Conservation (phyloP, 2,888 invertebrate genomes). For the Caenorhabditis sp. region DNA sequence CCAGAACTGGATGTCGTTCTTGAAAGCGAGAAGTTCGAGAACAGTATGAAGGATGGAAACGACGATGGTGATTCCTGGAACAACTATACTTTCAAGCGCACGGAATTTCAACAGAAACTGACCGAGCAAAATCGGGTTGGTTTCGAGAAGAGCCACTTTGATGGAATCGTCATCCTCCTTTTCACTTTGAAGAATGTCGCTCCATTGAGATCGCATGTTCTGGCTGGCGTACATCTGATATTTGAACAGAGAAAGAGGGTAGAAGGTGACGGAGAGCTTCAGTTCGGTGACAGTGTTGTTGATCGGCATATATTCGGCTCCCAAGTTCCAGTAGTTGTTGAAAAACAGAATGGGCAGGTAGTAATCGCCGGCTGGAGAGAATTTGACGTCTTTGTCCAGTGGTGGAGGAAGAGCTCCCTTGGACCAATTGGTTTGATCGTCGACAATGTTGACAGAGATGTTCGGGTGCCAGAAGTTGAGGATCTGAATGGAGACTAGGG, state of each 20-base stretch:
- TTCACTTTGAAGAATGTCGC: conserved; percentile 80
- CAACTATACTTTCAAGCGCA: too few relatives aligned
- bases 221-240: conserved; percentile 99
- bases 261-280: conserved; percentile 81
- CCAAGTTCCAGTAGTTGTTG: conserved; percentile 99
- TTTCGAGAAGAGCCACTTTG: conserved; percentile 92
- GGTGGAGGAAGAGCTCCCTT: conserved; percentile 83
- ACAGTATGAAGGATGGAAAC: conserved; percentile 96
- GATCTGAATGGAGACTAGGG: conserved; percentile 82
- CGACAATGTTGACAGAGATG: conserved; percentile 93
- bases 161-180: conserved; percentile 82
- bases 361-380: conserved; percentile 86
- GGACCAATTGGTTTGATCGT: conserved; percentile 95
- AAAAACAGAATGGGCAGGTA: conserved; percentile 95
- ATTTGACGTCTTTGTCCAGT: conserved; percentile 68
- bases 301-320: conserved; percentile 87
- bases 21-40: conserved; percentile 98
- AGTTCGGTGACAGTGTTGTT: conserved; percentile 85
- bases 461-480: conserved; percentile 99
- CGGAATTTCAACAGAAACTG: too few relatives aligned
- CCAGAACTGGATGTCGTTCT: conserved; percentile 99
- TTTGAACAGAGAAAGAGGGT: conserved; percentile 94
- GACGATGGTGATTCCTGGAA: conserved; percentile 86
- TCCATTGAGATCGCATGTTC: conserved; percentile 81
- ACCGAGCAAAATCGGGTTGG: conserved; percentile 94